These are phyloP conservation scores for Gopherus evgoodei DNA, from an alignment of 2,113 vertebrate species.

Conservation along the genomic window DNA sequence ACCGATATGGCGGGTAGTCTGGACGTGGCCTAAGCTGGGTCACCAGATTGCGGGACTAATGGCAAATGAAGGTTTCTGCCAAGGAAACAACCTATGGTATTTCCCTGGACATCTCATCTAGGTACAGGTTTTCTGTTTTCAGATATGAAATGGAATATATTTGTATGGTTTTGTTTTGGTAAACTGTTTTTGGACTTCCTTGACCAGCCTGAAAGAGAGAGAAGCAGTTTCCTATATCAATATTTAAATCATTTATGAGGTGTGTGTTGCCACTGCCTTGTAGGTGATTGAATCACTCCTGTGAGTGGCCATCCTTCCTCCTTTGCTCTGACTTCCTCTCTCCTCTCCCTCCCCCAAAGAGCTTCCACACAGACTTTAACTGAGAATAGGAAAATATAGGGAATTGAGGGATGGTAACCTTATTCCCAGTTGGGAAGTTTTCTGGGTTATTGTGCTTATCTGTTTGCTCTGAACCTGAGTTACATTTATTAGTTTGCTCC, in stretches of 20 bases:
- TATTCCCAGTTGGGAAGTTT: slow-evolving; percentile 21
- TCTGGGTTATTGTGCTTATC: not conserved
- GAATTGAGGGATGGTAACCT: not conserved
- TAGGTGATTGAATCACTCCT: not conserved
- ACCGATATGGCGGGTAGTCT: no score
- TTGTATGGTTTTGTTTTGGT: not conserved
- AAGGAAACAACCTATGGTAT: not conserved
- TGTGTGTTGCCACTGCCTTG: not conserved
- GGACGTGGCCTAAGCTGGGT: no score
- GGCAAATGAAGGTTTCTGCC: not conserved
- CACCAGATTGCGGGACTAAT: rapidly evolving
- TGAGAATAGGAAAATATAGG: not conserved
- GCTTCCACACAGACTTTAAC: not conserved
- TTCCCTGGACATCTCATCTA: not conserved
- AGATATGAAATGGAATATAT: not conserved
- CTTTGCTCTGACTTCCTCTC: not conserved
- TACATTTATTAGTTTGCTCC: not conserved
- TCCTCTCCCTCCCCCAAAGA: rapidly evolving
- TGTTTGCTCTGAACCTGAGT: not conserved
- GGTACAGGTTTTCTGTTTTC: not conserved
- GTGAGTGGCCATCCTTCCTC: not conserved
- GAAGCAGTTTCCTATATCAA: not conserved
- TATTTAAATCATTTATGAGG: not conserved
- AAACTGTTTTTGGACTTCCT: not conserved
- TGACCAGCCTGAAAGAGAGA: not conserved